Percentiles rank a stretch among this genome's conserved stretches.
phyloP scores from a whole-genome alignment of 92 coral and sea anemone species.

The Virgularia gustaviana region DNA sequence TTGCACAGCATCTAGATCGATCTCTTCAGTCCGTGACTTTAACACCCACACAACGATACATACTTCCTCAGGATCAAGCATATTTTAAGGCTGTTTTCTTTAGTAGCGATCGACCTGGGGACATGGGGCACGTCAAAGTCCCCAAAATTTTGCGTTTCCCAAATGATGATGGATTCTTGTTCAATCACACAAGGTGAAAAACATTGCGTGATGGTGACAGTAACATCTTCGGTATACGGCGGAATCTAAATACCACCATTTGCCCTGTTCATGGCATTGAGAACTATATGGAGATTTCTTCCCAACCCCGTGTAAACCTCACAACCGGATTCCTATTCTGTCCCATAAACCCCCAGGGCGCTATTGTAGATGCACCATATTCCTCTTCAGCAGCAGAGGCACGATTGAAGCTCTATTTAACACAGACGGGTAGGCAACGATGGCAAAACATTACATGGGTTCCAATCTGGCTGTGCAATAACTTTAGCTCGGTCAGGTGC shows the following conservation, averaged over 20 bases:
- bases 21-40: not conserved
- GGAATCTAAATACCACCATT: not conserved
- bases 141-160: not conserved
- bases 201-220: not conserved
- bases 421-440: no score
- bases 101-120: not conserved
- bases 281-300: not conserved
- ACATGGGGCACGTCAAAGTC: not conserved
- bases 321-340: no score
- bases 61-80: not conserved
- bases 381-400: no score
- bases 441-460: no score
- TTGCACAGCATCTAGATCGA: not conserved
- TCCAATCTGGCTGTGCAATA: no score
- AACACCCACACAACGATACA: not conserved
- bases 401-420: no score
- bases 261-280: not conserved
- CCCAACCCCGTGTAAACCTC: no score
- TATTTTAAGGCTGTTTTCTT: not conserved
- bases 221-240: not conserved
- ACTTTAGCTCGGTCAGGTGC: no score
- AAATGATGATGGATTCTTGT: not conserved
- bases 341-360: no score
- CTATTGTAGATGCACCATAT: no score
- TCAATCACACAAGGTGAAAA: not conserved